Evolutionary conservation across 2,797 vertebrate species (phyloP).

Genomic region (Austrolebias charrua): DNA sequence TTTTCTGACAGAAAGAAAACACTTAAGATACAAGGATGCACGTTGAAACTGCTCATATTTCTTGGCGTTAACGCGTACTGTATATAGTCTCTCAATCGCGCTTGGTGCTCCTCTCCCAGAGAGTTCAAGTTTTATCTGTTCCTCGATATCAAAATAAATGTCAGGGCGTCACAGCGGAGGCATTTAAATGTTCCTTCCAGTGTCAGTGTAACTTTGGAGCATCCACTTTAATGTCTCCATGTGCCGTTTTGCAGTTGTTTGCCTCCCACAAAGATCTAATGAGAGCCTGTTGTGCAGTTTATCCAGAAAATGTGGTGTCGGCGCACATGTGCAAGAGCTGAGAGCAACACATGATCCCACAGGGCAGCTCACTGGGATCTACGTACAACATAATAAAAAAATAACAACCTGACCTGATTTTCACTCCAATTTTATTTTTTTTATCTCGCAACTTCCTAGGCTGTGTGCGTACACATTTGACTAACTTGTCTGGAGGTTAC

Average conservation of each 20-base stretch:
- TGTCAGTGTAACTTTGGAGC: constrained; percentile 6
- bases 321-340: constrained; percentile 12
- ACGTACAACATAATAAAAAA: not conserved
- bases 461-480: not conserved
- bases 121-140: not conserved
- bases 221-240: constrained; percentile 6
- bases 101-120: not conserved
- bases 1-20: not conserved
- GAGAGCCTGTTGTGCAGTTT: constrained; percentile 8
- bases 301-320: constrained; percentile 4
- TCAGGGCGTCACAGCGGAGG: not conserved
- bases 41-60: not conserved
- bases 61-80: not conserved
- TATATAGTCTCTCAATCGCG: not conserved
- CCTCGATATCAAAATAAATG: not conserved
- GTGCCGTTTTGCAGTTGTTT: constrained; percentile 17
- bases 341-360: not conserved
- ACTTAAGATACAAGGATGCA: not conserved
- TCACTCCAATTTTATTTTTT: not conserved
- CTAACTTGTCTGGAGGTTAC: not conserved
- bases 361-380: not conserved
- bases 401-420: not conserved
- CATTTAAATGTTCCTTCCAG: not conserved
- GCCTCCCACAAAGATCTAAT: constrained; percentile 16
- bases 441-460: no score